Evolutionary conservation across 2,797 vertebrate species (phyloP).

Genomic region (Pseudochirops cupreus): DNA sequence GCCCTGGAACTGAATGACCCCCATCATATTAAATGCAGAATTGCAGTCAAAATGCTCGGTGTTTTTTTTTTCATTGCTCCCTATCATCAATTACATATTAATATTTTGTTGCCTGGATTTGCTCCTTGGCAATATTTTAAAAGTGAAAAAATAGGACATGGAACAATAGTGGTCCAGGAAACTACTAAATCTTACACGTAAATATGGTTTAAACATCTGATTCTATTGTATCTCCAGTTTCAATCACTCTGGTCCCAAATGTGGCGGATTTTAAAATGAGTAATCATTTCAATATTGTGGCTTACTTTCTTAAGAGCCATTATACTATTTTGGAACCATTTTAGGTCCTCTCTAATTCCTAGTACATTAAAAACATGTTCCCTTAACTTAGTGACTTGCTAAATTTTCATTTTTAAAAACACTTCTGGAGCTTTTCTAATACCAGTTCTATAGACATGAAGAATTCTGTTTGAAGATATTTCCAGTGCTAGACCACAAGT

Average conservation of each 20-base stretch:
- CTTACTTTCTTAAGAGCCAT: conserved; percentile 19
- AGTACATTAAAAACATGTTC: conserved; percentile 26
- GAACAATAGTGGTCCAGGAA: conserved; percentile 21
- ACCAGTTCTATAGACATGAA: not conserved
- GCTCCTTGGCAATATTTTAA: conserved; percentile 17
- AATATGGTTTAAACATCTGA: conserved; percentile 29
- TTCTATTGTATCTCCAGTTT: not conserved
- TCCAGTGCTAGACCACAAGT: conserved; percentile 25
- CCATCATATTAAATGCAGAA: conserved; percentile 26
- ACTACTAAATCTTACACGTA: conserved; percentile 18
- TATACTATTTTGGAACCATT: conserved; percentile 8
- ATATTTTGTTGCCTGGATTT: not conserved
- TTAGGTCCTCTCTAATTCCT: not conserved
- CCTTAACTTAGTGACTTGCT: conserved; percentile 38
- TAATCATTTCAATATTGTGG: conserved; percentile 14
- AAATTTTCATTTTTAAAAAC: conserved; percentile 6
- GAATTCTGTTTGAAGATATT: not conserved
- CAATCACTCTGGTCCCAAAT: conserved; percentile 37
- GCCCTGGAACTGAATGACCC: not conserved
- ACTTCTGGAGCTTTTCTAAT: conserved; percentile 10
- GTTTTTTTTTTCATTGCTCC: conserved; percentile 13
- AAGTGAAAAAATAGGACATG: conserved; percentile 17
- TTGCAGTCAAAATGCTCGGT: not conserved
- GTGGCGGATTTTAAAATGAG: conserved; percentile 9
- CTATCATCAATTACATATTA: conserved; percentile 34